A percentile compares a stretch with the other conserved stretches of the same genome.
Evolutionary conservation across 2,797 vertebrate species (phyloP).

Genomic region (Columba guinea): DNA sequence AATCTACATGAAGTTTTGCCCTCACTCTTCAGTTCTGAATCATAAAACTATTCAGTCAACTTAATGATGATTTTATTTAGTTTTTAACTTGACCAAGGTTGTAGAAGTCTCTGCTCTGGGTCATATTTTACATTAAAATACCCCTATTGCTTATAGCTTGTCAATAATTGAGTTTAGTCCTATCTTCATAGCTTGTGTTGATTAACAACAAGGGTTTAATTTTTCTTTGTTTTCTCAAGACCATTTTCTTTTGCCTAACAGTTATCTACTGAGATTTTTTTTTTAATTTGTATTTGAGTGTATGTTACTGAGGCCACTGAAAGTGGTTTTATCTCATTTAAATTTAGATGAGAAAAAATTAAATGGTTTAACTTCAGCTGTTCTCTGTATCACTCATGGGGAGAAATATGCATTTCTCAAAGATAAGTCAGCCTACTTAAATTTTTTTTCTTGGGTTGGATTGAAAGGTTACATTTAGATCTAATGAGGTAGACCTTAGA

Average conservation of each 20-base stretch:
- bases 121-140: neutral
- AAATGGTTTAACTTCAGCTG: neutral
- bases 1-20: neutral
- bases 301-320: neutral
- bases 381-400: neutral
- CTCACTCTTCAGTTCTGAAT: neutral
- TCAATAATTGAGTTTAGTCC: neutral
- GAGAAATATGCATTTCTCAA: neutral
- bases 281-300: neutral
- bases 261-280: neutral
- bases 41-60: neutral
- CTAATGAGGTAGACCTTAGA: neutral
- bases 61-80: neutral
- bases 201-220: neutral
- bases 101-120: neutral
- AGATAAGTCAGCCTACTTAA: neutral
- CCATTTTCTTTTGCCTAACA: neutral
- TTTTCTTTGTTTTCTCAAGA: neutral
- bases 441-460: neutral
- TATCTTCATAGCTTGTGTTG: neutral
- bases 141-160: neutral
- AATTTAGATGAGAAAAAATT: neutral
- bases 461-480: neutral
- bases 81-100: neutral
- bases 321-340: neutral